Base-by-base conservation (phyloP, 2,797 vertebrate genomes). In the Xyrichtys novacula region DNA sequence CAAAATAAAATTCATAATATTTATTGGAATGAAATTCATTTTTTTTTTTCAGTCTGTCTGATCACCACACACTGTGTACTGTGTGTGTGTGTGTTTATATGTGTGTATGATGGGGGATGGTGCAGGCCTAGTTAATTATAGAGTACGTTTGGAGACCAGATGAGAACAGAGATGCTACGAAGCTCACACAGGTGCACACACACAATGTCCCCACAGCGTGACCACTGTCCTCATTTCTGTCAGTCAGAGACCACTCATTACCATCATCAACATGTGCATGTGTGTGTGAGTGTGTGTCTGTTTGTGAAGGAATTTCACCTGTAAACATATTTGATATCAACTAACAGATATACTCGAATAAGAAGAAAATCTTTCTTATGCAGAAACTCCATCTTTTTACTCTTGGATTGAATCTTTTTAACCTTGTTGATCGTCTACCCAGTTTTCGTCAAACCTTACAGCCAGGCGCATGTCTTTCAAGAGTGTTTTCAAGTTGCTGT, bases 121-220 rank as follows among this genome's bases (percentile, higher is more conserved):
- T 49, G 26, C 47, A 56, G 61, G 65, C 61, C 59, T 50, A 15
- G 81, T 72, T 87, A 87, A 86, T 87, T 86, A 86, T 65, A 85
- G 74, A 71, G 71, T 78, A 78, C 70, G 70, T 74, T 62, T 78
- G 65, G 79, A 70, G 72, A 74, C 49, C 54, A 76, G 74, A 77
- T 71, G 65, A 83, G 68, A 84, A 80, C 77, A 84, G 79, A 71
- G 74, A 53, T 42, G 36, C 80, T 76, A 74, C 74, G 78, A 76
- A 91, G 74, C 73, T 88, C 63, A 64, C 76, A 86, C 86, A 90
- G 88, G 85, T 89, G 85, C 68, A 38, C 23, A 39, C n/a, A 49
- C 29, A 48, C 53, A 55, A 71, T 69, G 65, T 68, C 74, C 42
- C 71, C 78, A 74, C 87, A 84, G 84, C 81, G 76, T 54, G 75